Conservation (phyloP, 64 coral and sea anemone species). For the Astreopora myriophthalma region DNA sequence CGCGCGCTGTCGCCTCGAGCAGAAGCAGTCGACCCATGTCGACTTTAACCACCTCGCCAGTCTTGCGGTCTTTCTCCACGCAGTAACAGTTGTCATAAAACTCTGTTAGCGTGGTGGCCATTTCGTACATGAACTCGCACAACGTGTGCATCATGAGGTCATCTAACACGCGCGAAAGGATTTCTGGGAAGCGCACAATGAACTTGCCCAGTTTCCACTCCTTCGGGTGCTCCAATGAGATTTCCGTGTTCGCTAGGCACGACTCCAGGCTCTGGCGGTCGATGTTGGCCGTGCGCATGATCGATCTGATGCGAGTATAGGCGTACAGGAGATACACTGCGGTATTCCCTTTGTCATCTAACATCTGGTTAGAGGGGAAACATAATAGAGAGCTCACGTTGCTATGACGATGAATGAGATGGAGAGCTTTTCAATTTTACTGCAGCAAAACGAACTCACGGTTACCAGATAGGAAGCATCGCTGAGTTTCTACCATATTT, state of each 20-base stretch:
- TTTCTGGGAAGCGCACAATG: conserved; percentile 89
- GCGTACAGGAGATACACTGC: conserved; percentile 97
- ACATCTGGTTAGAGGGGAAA: conserved; percentile 67
- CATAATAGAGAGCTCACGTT: background rate
- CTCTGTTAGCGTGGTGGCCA: conserved; percentile 92
- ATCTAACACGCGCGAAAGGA: conserved; percentile 85
- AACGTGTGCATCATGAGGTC: conserved; percentile 90
- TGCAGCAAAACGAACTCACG: too few relatives aligned
- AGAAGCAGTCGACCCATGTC: conserved; percentile 83
- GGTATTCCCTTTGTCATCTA: conserved; percentile 98
- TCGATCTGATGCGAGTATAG: conserved; percentile 95
- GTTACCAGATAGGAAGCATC: too few relatives aligned
- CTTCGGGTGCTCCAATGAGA: conserved; percentile 87
- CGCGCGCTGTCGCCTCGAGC: conserved; percentile 88
- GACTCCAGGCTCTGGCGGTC: conserved; percentile 76
- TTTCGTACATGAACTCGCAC: conserved; percentile 97
- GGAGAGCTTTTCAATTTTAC: too few relatives aligned
- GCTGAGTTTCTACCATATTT: too few relatives aligned
- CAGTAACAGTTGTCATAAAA: conserved; percentile 99
- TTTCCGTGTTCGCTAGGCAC: conserved; percentile 67
- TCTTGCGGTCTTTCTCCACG: conserved; percentile 94
- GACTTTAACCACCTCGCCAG: conserved; percentile 81
- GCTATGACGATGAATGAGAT: too few relatives aligned
- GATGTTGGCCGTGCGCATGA: conserved; percentile 87
- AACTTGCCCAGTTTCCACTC: conserved; percentile 99